Evolutionary conservation across 2,888 invertebrate species (phyloP), one percentile per base, ranked within the genome.

Genomic region (Drosophila nr. perissopoda): DNA sequence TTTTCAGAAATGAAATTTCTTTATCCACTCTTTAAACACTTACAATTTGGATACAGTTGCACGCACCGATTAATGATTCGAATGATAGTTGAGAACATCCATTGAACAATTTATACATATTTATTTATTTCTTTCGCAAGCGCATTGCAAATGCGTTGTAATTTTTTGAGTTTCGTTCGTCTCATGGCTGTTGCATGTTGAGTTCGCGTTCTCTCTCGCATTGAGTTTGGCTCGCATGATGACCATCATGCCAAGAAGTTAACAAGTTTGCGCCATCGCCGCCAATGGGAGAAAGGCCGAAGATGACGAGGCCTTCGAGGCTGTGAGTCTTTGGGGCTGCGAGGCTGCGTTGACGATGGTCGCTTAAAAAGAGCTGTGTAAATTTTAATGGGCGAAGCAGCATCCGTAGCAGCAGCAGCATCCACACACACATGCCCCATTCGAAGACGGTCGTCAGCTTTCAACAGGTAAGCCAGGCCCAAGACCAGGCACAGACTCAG

Each of bases 181-280:
- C 51, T 53, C 18, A 10, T 16, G 42, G 52, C 49, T 64, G 77
- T 80, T 73, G 87, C 89, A 79, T 86, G 80, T 63, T 70, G 66
- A 45, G 63, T 80, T 63, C 64, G 78, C 81, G 68, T 78, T 78
- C 73, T 65, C 74, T 56, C 60, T 66, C 69, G 75, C 60, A 67
- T 70, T 65, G 69, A 81, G 73, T 73, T 74, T 78, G 83, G 83
- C 80, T 82, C 72, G 89, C 86, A 87, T 88, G 87, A 84, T 87
- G 83, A 84, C 87, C 89, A 84, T 84, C 83, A 84, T 88, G 89
- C 83, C 84, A 86, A 80, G 84, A 85, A 88, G 86, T 86, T 86
- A 89, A 89, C 86, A 86, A 86, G 89, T 86, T 86, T 89, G 87
- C 89, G 89, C 82, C 79, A 76, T 74, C 64, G 79, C 84, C 86